Conservation (phyloP, 2,888 invertebrate species). For the Adelphocoris suturalis region DNA sequence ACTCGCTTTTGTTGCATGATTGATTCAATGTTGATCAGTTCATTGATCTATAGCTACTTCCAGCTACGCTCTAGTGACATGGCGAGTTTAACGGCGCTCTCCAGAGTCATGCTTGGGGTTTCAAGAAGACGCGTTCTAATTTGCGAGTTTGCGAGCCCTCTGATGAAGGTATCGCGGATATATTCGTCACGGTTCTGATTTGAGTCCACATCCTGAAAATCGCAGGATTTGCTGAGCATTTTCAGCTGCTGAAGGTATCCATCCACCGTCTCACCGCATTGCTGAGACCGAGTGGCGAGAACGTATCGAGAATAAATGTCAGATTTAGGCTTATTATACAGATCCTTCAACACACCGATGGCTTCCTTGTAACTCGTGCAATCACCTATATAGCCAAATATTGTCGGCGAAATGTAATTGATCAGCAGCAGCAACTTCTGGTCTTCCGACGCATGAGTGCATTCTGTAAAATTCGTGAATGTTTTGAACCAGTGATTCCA, state of each 20-base stretch:
- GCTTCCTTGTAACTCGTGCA: not conserved
- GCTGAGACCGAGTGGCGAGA: not conserved
- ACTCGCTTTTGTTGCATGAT: too few relatives aligned
- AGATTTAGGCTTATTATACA: not conserved
- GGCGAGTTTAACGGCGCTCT: not conserved
- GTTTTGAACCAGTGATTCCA: conserved; percentile 10
- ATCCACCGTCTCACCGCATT: not conserved
- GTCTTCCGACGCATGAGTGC: not conserved
- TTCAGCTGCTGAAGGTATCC: not conserved
- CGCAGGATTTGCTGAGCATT: not conserved
- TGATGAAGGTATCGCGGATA: not conserved
- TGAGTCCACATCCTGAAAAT: not conserved
- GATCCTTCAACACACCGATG: not conserved
- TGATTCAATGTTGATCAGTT: too few relatives aligned
- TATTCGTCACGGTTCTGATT: not conserved
- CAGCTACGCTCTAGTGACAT: too few relatives aligned
- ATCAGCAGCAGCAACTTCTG: not conserved
- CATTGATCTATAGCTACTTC: too few relatives aligned
- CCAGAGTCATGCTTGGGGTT: not conserved
- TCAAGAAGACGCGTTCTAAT: not conserved
- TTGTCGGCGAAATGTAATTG: not conserved
- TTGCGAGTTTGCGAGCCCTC: not conserved
- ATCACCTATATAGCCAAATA: not conserved
- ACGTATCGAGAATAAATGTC: not conserved
- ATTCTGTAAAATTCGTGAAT: not conserved